Evolutionary conservation across 35 echinoderm and acorn worm species (phyloP).

Genomic region (Ophioderma brevispina): DNA sequence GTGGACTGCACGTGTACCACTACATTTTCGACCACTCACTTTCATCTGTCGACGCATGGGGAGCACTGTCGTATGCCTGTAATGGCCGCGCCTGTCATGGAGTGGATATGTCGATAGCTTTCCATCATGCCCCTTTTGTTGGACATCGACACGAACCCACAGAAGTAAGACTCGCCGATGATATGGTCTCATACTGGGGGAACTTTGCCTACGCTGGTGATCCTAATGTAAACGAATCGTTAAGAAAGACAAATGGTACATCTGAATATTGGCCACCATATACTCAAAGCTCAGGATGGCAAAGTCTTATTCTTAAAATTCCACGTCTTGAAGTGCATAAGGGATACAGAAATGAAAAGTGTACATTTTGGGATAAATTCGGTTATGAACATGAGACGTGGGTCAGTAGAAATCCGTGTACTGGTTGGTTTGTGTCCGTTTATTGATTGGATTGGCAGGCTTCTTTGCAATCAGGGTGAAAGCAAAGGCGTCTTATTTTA

Average conservation of each 20-base stretch:
- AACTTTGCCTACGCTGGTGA: slow-evolving; percentile 55
- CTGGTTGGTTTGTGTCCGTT: too few relatives aligned
- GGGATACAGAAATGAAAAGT: neutral
- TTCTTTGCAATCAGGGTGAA: too few relatives aligned
- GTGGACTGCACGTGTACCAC: slow-evolving; percentile 11
- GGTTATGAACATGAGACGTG: too few relatives aligned
- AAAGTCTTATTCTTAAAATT: neutral
- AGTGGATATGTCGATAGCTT: slow-evolving; percentile 43
- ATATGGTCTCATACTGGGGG: slow-evolving; percentile 30
- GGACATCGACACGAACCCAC: slow-evolving; percentile 13
- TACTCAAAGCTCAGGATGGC: neutral
- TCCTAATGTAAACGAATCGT: slow-evolving; percentile 21
- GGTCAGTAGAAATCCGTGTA: too few relatives aligned
- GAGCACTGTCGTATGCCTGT: neutral
- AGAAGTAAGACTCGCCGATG: neutral
- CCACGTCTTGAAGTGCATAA: neutral
- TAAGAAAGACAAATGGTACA: neutral
- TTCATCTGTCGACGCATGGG: slow-evolving; percentile 37
- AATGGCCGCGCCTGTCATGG: slow-evolving; percentile 47
- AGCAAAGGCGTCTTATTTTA: too few relatives aligned
- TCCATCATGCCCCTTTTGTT: slow-evolving; percentile 22
- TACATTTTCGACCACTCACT: slow-evolving; percentile 68
- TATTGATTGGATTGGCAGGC: too few relatives aligned
- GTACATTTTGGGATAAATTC: neutral
- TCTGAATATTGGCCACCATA: neutral